A percentile compares a stretch with the other conserved stretches of the same genome.
phyloP scores from a whole-genome alignment of 2,797 vertebrate species.

The Botia almorhae region DNA sequence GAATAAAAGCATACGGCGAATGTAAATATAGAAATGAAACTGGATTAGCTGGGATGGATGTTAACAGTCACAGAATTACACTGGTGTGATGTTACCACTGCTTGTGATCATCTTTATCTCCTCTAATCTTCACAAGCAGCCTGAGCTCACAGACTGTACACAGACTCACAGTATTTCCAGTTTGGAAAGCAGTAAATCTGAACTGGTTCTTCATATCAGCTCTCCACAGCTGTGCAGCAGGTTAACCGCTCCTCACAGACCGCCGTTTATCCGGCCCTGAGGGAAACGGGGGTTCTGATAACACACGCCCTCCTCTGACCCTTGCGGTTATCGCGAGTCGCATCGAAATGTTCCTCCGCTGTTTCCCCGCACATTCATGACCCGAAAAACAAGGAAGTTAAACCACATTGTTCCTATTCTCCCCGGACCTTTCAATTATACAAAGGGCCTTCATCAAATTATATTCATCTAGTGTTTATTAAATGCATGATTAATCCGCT shows the following conservation, averaged over 20 bases:
- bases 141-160: slow-evolving; percentile 6
- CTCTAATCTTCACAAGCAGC: background rate
- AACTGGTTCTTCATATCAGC: slow-evolving; percentile 33
- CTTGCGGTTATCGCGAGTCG: background rate
- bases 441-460: slow-evolving; percentile 42
- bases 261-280: background rate
- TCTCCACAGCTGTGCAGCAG: slow-evolving; percentile 9
- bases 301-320: background rate
- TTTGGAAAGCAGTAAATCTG: background rate
- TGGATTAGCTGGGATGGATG: too few species aligned
- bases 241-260: slow-evolving; percentile 5
- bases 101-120: background rate
- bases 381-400: background rate
- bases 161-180: slow-evolving; percentile 2
- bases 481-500: slow-evolving; percentile 52
- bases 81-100: background rate
- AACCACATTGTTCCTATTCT: background rate
- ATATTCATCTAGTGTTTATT: slow-evolving; percentile 52
- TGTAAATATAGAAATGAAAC: too few species aligned
- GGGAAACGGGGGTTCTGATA: background rate
- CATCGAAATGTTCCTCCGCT: background rate
- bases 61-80: too few species aligned
- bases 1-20: too few species aligned
- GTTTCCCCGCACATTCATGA: background rate
- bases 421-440: slow-evolving; percentile 3